Base-by-base conservation (phyloP, 2,888 invertebrate genomes). In the Micoletzkya japonica region DNA sequence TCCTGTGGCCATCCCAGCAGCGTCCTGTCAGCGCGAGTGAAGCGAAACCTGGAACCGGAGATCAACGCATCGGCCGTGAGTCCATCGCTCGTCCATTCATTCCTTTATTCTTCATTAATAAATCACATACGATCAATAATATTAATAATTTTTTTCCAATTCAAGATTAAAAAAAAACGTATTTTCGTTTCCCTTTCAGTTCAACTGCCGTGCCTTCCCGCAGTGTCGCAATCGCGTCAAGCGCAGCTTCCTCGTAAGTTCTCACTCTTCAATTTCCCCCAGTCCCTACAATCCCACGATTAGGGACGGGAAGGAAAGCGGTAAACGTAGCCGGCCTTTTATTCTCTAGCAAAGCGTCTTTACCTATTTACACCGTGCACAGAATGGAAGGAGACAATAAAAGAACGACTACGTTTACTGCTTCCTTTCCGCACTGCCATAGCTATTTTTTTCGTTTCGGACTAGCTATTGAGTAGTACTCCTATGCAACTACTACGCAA, bases 1-100 rank as follows among this genome's bases (percentile, higher is more conserved):
- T 28, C 44, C 14, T 61, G 61, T 24, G 70, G 69, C 2, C 44
- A 49, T 26, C 26, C 30, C 4, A 14, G 71, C 70, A 56, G 39
- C 73, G 28, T 24, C 61, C 14, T 73, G 74, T 14, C n/a, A n/a
- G 70, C 69, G 52, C 70, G 81, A 57, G 74, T 74, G 52, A 82
- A 82, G 72, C 70, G 81, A 73, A 74, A 76, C 58, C 80, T 82
- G 63, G 67, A 52, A 80, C 61, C 81, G 60, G 76, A 77, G 49
- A 79, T 81, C 74, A 81, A 81, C 56, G 81, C 81, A 4, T 81
- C 80, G 1, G 79, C 78, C 69, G 78, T 78, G n/a, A 61, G 67
- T 44, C 17, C 70, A n/a, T 10, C 44, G 44, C 44, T 44, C 44
- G 44, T 17, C 20, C 20, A 44, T 44, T 44, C 20, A 20, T 44